Percentiles rank a stretch among this genome's conserved stretches.
Conservation (phyloP, 2,797 vertebrate genomes). For the Xenentodon cancila region DNA sequence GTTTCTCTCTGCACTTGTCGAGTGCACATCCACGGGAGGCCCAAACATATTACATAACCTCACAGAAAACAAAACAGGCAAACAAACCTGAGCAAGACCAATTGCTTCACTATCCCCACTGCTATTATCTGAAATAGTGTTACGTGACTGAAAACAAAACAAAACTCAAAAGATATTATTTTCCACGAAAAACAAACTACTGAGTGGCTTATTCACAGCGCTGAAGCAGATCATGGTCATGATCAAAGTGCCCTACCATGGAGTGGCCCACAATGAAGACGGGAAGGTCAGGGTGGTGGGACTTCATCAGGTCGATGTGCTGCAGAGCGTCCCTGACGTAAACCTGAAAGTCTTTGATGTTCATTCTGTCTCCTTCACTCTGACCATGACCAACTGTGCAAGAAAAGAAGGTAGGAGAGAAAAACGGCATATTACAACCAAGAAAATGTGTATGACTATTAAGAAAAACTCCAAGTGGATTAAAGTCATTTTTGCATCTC, state of each 20-base stretch:
- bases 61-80: too few species aligned
- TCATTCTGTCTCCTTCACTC: slow-evolving; percentile 95
- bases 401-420: not conserved
- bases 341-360: slow-evolving; percentile 91
- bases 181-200: not conserved
- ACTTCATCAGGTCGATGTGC: slow-evolving; percentile 90
- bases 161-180: too few species aligned
- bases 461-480: not conserved
- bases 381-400: slow-evolving; percentile 93
- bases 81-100: too few species aligned
- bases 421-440: too few species aligned
- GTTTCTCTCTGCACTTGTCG: too few species aligned
- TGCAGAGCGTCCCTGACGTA: slow-evolving; percentile 92
- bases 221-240: not conserved
- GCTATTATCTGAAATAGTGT: too few species aligned
- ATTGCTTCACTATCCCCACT: too few species aligned
- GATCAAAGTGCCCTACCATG: slow-evolving; percentile 88
- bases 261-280: slow-evolving; percentile 95
- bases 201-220: not conserved
- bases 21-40: too few species aligned
- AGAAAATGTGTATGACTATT: too few species aligned
- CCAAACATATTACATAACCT: too few species aligned
- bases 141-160: too few species aligned
- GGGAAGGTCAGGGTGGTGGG: slow-evolving; percentile 85
- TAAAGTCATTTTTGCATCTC: not conserved